Evolutionary conservation across 1,140 invertebrate genomes (phyloP).

Genomic region (Neodiprion pinetum): DNA sequence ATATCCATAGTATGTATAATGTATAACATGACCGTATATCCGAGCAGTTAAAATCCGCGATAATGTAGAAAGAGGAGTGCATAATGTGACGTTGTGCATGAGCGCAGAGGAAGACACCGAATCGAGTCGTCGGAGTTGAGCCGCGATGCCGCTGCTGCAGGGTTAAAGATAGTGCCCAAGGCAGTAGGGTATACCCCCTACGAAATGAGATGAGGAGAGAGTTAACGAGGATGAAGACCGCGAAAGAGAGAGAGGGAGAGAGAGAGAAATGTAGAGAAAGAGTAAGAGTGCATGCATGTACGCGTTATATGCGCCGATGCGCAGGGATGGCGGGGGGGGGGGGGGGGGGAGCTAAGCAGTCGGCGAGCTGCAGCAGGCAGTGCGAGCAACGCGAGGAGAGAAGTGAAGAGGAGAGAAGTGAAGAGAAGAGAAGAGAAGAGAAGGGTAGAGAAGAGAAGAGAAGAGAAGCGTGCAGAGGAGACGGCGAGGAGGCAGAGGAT

Average conservation of each 20-base stretch:
- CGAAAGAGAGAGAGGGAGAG: conserved; percentile 33
- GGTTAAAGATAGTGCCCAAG: conserved; percentile 48
- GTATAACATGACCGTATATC: too few relatives aligned
- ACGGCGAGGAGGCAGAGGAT: conserved; percentile 50
- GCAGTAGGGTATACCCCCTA: conserved; percentile 41
- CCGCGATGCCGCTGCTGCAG: conserved; percentile 27
- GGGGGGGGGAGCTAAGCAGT: neutral
- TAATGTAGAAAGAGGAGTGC: too few relatives aligned
- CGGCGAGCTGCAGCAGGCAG: neutral
- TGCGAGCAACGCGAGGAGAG: conserved; percentile 22
- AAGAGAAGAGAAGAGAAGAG: neutral
- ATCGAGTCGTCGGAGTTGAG: neutral
- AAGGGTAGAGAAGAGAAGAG: conserved; percentile 17
- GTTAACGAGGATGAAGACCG: conserved; percentile 32
- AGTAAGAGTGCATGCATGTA: too few relatives aligned
- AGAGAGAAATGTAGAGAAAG: too few relatives aligned
- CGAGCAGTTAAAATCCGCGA: too few relatives aligned
- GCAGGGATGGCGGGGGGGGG: conserved; percentile 10
- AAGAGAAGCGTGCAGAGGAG: neutral
- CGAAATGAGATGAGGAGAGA: conserved; percentile 41
- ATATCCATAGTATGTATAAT: too few relatives aligned
- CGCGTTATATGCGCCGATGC: too few relatives aligned
- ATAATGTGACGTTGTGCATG: too few relatives aligned
- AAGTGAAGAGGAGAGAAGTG: conserved; percentile 16
- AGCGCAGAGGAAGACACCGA: neutral